Base-by-base conservation (phyloP, 2,888 invertebrate genomes). In the Beris chalybata region DNA sequence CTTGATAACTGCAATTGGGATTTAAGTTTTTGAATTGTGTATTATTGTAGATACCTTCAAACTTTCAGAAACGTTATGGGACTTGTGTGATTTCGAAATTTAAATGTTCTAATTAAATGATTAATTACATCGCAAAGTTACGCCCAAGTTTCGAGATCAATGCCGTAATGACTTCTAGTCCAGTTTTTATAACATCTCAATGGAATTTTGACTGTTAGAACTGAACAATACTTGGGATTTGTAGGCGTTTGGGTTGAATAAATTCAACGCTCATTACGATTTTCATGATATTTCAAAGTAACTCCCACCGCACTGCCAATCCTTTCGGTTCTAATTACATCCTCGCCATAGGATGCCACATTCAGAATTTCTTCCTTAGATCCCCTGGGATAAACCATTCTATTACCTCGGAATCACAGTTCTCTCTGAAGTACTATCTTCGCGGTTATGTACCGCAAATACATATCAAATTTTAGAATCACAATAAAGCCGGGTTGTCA, bases 371-470 rank as follows among this genome's bases (percentile, higher is more conserved):
- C 56, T 11, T 12, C 56, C 9, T 56, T 56, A 56, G 43, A 13
- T 13, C 30, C 9, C 56, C 44, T 43, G 22, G 56, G 22, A 56
- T 56, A 43, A 6, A 15, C n/a, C 38, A 12, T 22, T 31, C 56
- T 38, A 38, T 56, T 15, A 44, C 56, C 44, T 43, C 15, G 22
- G 22, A 43, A 54, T 43, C 38, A 15, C 13, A 13, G 56, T 43
- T 22, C 38, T 56, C 38, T 32, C 15, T 48, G n/a, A 15, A 48
- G 43, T 38, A 56, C 43, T 22, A 43, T 38, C 43, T 43, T 56
- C 44, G 56, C 56, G 56, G 56, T 44, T 43, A 9, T 22, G 1
- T 43, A 56, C 55, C 55, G 31, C 55, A 55, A 55, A 55, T 55
- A 38, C 38, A 9, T 38, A 31, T 32, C 55, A 55, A 31, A 55